These are phyloP conservation scores for Aphrocallistes beatrix DNA, from an alignment of 37 sponge, comb jelly and placozoan genomes.

Conservation along the genomic window DNA sequence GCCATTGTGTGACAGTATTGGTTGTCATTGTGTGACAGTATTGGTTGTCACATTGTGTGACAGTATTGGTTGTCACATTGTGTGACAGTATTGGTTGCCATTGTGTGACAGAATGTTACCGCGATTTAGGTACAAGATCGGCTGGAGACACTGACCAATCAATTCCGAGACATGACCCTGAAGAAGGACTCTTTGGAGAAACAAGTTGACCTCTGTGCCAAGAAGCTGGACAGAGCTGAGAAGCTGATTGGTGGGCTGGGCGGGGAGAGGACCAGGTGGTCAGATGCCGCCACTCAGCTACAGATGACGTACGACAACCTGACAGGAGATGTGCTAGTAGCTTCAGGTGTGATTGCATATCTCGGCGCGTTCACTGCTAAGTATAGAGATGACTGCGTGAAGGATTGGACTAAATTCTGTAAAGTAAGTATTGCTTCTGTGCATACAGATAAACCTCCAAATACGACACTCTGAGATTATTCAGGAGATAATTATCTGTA, in stretches of 20 bases:
- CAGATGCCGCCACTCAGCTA: slow-evolving; percentile 60
- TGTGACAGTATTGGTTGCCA: too few species aligned
- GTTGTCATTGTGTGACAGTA: too few species aligned
- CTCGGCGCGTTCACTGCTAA: slow-evolving; percentile 95
- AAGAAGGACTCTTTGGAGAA: slow-evolving; percentile 83
- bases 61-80: too few species aligned
- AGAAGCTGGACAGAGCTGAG: slow-evolving; percentile 92
- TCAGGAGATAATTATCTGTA: too few species aligned
- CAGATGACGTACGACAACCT: slow-evolving; percentile 85
- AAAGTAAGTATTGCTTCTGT: slow-evolving; percentile 41
- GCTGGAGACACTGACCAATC: slow-evolving; percentile 62
- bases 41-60: too few species aligned
- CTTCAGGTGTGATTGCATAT: slow-evolving; percentile 93
- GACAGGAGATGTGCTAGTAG: slow-evolving; percentile 87
- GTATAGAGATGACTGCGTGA: slow-evolving; percentile 37
- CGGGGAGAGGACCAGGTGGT: slow-evolving; percentile 91
- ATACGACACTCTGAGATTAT: too few species aligned
- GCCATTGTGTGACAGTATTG: too few species aligned
- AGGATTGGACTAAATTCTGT: slow-evolving; percentile 72
- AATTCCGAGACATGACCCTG: slow-evolving; percentile 74
- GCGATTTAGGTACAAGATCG: slow-evolving; percentile 61
- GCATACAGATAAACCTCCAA: too few species aligned
- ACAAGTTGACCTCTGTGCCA: slow-evolving; percentile 89
- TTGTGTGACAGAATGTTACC: too few species aligned
- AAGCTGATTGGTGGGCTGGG: slow-evolving; percentile 98